phyloP scores from a whole-genome alignment of 2,113 vertebrate species.

The Emberiza fucata region DNA sequence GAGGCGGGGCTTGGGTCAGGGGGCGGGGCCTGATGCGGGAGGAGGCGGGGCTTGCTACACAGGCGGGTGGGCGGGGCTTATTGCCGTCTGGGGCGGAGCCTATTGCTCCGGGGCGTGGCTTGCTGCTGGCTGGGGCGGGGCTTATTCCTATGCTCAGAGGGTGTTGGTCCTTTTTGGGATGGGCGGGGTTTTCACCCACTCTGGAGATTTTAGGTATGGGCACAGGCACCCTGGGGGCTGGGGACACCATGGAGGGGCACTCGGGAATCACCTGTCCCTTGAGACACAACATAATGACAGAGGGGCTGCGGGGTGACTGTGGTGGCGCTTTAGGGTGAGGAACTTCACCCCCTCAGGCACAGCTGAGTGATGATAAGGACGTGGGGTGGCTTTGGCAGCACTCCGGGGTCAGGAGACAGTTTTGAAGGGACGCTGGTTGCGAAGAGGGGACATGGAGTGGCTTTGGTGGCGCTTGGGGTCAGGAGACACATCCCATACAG shows the following conservation, averaged over 20 bases:
- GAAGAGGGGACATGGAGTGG: rapidly evolving
- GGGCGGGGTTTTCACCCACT: background rate
- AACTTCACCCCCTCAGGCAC: background rate
- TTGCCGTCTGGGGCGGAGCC: background rate
- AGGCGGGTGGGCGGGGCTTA: background rate
- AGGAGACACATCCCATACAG: background rate
- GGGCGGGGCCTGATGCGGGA: background rate
- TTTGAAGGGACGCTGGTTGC: background rate
- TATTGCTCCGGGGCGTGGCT: background rate
- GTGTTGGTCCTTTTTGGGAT: background rate
- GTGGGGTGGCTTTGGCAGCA: background rate
- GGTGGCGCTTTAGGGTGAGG: background rate
- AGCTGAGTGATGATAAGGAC: background rate
- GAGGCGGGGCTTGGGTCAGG: rapidly evolving
- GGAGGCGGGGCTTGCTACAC: background rate
- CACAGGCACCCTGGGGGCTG: background rate
- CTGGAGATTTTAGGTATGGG: background rate
- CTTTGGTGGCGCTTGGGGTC: background rate
- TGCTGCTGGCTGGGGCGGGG: background rate
- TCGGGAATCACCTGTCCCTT: background rate
- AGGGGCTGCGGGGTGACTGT: background rate
- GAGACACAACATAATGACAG: background rate
- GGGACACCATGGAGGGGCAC: too few species aligned
- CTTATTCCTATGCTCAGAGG: background rate
- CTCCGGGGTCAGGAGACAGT: background rate